Percentiles rank a stretch among this genome's conserved stretches.
These are phyloP conservation scores for Zygothrica quintamaculata DNA, from an alignment of 2,888 invertebrate genomes.

Conservation along the genomic window DNA sequence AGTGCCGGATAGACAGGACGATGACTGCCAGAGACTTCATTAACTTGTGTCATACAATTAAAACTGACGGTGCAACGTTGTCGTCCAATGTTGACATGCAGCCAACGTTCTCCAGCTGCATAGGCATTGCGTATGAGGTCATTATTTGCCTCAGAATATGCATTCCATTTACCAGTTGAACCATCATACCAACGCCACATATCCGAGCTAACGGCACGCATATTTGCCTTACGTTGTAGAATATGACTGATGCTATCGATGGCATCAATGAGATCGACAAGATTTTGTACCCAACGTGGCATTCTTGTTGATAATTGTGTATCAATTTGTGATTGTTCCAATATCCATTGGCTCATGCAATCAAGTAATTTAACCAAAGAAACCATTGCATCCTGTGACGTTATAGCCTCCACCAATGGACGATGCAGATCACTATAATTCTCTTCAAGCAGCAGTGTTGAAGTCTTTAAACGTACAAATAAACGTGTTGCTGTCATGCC, in stretches of 20 bases:
- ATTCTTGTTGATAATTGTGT: slow-evolving; percentile 76
- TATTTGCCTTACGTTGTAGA: slow-evolving; percentile 88
- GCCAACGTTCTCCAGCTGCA: slow-evolving; percentile 88
- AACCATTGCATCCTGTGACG: slow-evolving; percentile 70
- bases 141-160: slow-evolving; percentile 90
- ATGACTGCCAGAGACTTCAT: slow-evolving; percentile 93
- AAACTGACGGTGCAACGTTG: slow-evolving; percentile 91
- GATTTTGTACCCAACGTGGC: slow-evolving; percentile 91
- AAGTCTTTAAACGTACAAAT: slow-evolving; percentile 80
- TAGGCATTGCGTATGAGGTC: slow-evolving; percentile 92
- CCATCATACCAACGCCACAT: slow-evolving; percentile 94
- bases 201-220: slow-evolving; percentile 87
- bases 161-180: slow-evolving; percentile 91
- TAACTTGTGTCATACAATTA: slow-evolving; percentile 92
- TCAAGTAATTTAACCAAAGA: slow-evolving; percentile 73
- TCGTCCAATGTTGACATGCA: slow-evolving; percentile 89
- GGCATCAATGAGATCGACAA: slow-evolving; percentile 90
- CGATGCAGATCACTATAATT: slow-evolving; percentile 81
- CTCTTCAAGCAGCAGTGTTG: slow-evolving; percentile 81
- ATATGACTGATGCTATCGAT: slow-evolving; percentile 90
- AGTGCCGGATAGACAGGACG: slow-evolving; percentile 90
- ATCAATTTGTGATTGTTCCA: slow-evolving; percentile 59
- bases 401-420: slow-evolving; percentile 72
- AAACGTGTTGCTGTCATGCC: slow-evolving; percentile 80
- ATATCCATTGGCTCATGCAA: slow-evolving; percentile 71